Evolutionary conservation across 2,797 vertebrate genomes (phyloP).

Genomic region (Sebastes oblongus): DNA sequence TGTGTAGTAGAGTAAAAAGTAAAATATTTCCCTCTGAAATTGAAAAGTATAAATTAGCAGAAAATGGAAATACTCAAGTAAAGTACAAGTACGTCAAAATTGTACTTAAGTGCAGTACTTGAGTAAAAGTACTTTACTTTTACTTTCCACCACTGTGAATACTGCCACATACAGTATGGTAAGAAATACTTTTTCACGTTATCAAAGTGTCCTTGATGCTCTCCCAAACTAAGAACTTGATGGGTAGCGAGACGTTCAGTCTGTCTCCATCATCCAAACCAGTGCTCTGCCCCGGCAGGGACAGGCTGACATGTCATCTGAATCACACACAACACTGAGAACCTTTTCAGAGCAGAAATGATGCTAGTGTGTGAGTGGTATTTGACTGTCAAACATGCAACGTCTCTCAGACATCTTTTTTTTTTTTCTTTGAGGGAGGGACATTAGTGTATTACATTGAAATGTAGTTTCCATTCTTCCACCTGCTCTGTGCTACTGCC

Average conservation of each 20-base stretch:
- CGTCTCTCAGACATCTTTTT: background rate
- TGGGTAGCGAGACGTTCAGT: background rate
- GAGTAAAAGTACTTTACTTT: background rate
- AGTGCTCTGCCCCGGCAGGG: conserved; percentile 20
- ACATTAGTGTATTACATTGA: background rate
- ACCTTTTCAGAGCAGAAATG: background rate
- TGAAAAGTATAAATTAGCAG: background rate
- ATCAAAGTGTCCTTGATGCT: background rate
- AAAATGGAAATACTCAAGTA: background rate
- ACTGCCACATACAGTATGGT: background rate
- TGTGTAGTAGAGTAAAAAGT: background rate
- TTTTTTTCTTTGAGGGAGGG: background rate
- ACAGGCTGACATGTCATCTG: conserved; percentile 22
- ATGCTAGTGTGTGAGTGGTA: background rate
- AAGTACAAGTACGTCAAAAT: background rate
- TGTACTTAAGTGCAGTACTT: background rate
- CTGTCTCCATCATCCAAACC: conserved; percentile 48
- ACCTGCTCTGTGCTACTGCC: background rate
- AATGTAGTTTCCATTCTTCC: background rate
- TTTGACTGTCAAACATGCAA: background rate
- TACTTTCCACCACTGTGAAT: background rate
- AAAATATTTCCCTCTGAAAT: too few species aligned
- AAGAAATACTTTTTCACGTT: background rate
- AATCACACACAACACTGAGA: background rate
- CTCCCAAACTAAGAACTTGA: background rate